Evolutionary conservation across 2,888 invertebrate genomes (phyloP).

Genomic region (Erebia epiphron): DNA sequence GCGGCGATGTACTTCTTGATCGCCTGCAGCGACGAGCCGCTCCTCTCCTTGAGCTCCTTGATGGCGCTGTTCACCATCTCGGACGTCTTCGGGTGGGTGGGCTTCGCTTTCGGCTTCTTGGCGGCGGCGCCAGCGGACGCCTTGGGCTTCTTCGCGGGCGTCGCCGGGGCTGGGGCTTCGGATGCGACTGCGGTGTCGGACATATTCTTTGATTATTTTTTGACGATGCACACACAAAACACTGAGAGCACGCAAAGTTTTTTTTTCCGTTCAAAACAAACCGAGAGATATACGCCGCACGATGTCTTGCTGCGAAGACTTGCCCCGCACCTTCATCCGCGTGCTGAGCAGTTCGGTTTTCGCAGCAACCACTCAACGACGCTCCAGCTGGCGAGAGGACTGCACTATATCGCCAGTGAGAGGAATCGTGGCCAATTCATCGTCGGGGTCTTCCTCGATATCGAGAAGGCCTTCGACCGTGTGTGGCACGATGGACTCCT

Average conservation of each 20-base stretch:
- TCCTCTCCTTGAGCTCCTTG: slow-evolving; percentile 64
- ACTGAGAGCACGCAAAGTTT: too few species aligned
- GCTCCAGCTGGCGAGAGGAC: too few species aligned
- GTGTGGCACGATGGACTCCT: too few species aligned
- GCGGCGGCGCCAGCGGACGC: slow-evolving; percentile 41
- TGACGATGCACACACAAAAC: neutral
- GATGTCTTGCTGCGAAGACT: too few species aligned
- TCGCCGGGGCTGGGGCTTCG: slow-evolving; percentile 52
- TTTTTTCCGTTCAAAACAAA: neutral
- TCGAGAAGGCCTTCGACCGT: too few species aligned
- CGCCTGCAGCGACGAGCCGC: slow-evolving; percentile 81
- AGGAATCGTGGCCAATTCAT: too few species aligned
- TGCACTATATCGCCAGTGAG: too few species aligned
- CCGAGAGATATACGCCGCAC: neutral
- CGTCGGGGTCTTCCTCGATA: too few species aligned
- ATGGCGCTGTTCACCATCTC: slow-evolving; percentile 37
- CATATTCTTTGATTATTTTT: slow-evolving; percentile 37
- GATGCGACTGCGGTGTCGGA: slow-evolving; percentile 54
- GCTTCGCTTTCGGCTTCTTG: slow-evolving; percentile 54
- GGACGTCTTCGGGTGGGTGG: slow-evolving; percentile 47
- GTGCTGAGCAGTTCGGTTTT: too few species aligned
- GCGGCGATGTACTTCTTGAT: slow-evolving; percentile 85
- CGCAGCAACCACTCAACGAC: too few species aligned
- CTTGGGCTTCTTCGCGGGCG: slow-evolving; percentile 52
- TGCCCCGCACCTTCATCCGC: too few species aligned